phyloP scores from a whole-genome alignment of 2,113 vertebrate genomes.

The Siphamia tubifer region DNA sequence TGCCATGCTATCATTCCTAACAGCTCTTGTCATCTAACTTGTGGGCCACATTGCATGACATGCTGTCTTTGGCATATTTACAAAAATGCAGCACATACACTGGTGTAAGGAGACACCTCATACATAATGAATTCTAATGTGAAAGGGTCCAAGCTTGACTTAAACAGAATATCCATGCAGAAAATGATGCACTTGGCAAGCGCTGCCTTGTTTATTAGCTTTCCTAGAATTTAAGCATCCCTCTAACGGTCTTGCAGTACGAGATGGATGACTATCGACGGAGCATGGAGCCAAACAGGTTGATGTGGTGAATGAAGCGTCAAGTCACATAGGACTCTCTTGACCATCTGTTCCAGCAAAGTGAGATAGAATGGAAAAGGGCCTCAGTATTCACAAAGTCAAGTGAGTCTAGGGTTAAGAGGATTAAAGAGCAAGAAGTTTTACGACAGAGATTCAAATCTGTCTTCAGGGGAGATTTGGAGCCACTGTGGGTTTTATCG shows the following conservation, averaged over 20 bases:
- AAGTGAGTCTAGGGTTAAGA: neutral
- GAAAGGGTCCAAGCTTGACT: neutral
- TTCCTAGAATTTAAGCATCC: conserved; percentile 11
- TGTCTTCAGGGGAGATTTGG: neutral
- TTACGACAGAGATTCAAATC: neutral
- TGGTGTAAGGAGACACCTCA: neutral
- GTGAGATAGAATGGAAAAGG: neutral
- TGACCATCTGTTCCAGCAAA: conserved; percentile 10
- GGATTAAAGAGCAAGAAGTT: neutral
- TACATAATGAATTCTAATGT: conserved; percentile 30
- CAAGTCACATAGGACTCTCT: conserved; percentile 10
- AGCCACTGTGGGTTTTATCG: too few species aligned
- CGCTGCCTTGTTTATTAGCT: conserved; percentile 15
- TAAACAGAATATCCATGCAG: neutral
- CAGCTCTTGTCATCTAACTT: conserved; percentile 3
- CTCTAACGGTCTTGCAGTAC: neutral
- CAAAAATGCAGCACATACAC: neutral
- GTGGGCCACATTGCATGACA: conserved; percentile 12
- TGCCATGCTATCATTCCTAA: conserved; percentile 26
- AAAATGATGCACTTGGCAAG: neutral
- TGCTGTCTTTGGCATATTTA: conserved; percentile 29
- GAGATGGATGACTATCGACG: conserved; percentile 15
- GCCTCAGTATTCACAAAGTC: neutral
- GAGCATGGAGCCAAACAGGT: conserved; percentile 4
- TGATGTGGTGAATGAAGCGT: conserved; percentile 17